These are phyloP conservation scores for Pasiphila rectangulata DNA, from an alignment of 2,888 invertebrate species.

Conservation along the genomic window DNA sequence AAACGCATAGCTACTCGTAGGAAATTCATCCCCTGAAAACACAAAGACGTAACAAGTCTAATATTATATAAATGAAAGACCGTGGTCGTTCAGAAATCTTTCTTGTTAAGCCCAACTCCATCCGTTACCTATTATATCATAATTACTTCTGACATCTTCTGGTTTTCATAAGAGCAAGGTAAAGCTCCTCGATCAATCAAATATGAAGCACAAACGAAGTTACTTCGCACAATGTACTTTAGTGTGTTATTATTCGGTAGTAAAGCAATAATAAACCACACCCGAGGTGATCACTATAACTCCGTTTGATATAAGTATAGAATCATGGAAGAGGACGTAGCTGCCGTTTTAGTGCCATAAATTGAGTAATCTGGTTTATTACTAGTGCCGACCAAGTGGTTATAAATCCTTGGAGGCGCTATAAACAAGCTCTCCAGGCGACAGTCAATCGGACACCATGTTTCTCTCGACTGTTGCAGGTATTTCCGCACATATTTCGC, in stretches of 20 bases:
- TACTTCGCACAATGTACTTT: conserved; percentile 10
- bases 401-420: conserved; percentile 51
- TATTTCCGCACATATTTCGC: conserved; percentile 50
- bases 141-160: conserved; percentile 11
- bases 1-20: too few species aligned
- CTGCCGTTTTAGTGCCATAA: conserved; percentile 55
- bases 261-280: conserved; percentile 40
- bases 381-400: conserved; percentile 54
- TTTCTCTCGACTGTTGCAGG: conserved; percentile 46
- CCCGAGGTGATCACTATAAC: conserved; percentile 50
- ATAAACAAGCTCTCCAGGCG: conserved; percentile 58
- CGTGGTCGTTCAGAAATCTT: background rate
- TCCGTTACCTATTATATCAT: conserved; percentile 12
- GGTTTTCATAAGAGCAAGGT: conserved; percentile 7
- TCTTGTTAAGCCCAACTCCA: background rate
- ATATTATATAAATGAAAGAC: background rate
- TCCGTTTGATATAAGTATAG: conserved; percentile 53
- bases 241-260: conserved; percentile 17
- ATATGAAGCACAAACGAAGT: conserved; percentile 17
- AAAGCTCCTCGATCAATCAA: conserved; percentile 25
- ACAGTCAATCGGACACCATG: conserved; percentile 55
- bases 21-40: too few species aligned
- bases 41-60: too few species aligned
- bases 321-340: conserved; percentile 48
- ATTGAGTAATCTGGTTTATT: conserved; percentile 67